Conservation (phyloP, 1,140 invertebrate genomes). For the Drosophila teissieri region DNA sequence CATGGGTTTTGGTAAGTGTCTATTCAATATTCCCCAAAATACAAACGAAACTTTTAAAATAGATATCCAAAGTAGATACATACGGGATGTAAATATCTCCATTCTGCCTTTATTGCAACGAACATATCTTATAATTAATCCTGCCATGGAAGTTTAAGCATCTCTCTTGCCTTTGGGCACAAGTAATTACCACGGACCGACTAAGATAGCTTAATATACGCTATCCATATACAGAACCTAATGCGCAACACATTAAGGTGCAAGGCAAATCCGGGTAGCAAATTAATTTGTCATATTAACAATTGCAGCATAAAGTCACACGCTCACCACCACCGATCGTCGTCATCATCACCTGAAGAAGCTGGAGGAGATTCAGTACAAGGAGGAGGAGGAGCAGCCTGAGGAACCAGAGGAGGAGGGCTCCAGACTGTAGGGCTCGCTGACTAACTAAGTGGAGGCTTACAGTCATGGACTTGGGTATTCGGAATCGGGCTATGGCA, state of each 20-base stretch:
- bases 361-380: slow-evolving; percentile 5
- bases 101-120: too few species aligned
- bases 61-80: too few species aligned
- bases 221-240: slow-evolving; percentile 56
- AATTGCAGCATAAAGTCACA: slow-evolving; percentile 80
- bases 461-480: slow-evolving; percentile 14
- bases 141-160: neutral
- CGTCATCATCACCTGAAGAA: slow-evolving; percentile 41
- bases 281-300: slow-evolving; percentile 84
- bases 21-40: too few species aligned
- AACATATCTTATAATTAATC: neutral
- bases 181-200: slow-evolving; percentile 17
- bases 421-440: slow-evolving; percentile 36
- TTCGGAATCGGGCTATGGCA: slow-evolving; percentile 35
- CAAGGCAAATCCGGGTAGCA: slow-evolving; percentile 72
- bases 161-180: neutral
- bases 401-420: slow-evolving; percentile 23
- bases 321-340: slow-evolving; percentile 58
- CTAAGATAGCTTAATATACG: slow-evolving; percentile 42
- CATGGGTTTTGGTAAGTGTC: too few species aligned
- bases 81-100: too few species aligned
- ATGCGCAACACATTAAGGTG: slow-evolving; percentile 40
- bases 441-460: slow-evolving; percentile 64
- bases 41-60: too few species aligned
- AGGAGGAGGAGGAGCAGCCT: neutral